Base-by-base conservation (phyloP, 1,140 invertebrate genomes). In the Neoseiulus cucumeris region DNA sequence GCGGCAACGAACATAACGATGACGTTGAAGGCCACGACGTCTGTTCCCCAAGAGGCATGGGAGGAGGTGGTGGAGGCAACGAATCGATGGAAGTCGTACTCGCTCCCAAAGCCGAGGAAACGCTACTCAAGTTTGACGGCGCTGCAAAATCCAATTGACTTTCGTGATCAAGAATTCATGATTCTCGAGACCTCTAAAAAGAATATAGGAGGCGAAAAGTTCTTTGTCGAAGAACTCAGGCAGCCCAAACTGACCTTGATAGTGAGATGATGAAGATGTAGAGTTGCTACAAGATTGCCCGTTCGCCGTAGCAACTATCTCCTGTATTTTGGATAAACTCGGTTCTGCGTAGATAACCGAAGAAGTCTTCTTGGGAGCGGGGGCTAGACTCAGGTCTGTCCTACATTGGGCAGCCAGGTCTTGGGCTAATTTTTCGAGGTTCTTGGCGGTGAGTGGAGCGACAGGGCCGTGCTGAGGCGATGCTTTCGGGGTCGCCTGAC, bases 51-150 rank as follows among this genome's bases (percentile, higher is more conserved):
- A 71, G 66, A 29, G 73, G 72, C 39, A 71, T 67, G 2, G 51
- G 51, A 25, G 51, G 51, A 14, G 75, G 74, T 42, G 73, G 74
- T n/a, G 75, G 74, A 42, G 74, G 74, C 39, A 75, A 67, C n/a
- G 74, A 75, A 66, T 71, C 71, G 1, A 75, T 59, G 14, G 51
- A 59, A 20, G 51, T 59, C 25, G 25, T 59, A 33, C 51, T 59
- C 51, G 22, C 22, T 59, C 51, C 51, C 1, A 59, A 20, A 17
- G 25, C 25, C 14, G 51, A 59, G 14, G 51, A 59, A 1, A 59
- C 51, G 33, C 51, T 20, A 2, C 51, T 25, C 51, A 59, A 20
- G 33, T 59, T 59, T 14, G 51, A 59, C 12, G 25, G 2, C 51
- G 51, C 51, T 59, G 33, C 4, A 39, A 39, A 39, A 6, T 39